Base-by-base conservation (phyloP, 2,797 vertebrate species). In the Pantherophis vulpinus region DNA sequence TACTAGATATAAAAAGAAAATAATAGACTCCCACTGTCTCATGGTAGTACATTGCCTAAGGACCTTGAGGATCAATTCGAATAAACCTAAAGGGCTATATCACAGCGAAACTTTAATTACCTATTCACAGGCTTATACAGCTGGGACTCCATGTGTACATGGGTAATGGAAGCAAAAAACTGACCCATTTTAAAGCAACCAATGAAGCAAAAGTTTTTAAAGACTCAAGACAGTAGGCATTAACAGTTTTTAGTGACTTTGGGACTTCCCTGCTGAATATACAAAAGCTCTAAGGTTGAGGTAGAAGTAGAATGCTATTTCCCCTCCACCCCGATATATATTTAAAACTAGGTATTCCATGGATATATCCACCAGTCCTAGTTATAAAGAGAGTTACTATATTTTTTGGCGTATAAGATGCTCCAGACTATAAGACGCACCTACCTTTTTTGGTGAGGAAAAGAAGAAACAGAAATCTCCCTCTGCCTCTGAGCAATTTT, bases 51-150 rank as follows among this genome's bases (percentile, higher is more conserved):
- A 56, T 91, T 93, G 70, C 86, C 87, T 70, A 93, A 92, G 90
- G 88, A 88, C 70, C 89, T 61, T 89, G 86, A 93, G 90, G 91
- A 91, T 91, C 59, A 55, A 95, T 92, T 87, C 20, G 14, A 94
- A 59, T 32, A 93, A 94, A 94, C 91, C 88, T 89, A 58, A 55
- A 88, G 90, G 92, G 88, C 60, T 93, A 61, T 91, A 93, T 87
- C 88, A 93, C 88, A 92, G 93, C 37, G 37, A 94, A 94, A 92
- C 90, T 92, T 93, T 94, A 95, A 93, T 92, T 95, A 93, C 47
- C 54, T 89, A 42, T 61, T 90, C 93, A 93, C 60, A 32, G 86
- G 63, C 92, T 89, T 91, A 91, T 92, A 60, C 91, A 90, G 13
- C 56, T 56, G 93, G 90, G 74, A 93, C 58, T 51, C 32, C 61